Base-by-base conservation (phyloP, 1,140 invertebrate genomes). In the Drosophila aff. region DNA sequence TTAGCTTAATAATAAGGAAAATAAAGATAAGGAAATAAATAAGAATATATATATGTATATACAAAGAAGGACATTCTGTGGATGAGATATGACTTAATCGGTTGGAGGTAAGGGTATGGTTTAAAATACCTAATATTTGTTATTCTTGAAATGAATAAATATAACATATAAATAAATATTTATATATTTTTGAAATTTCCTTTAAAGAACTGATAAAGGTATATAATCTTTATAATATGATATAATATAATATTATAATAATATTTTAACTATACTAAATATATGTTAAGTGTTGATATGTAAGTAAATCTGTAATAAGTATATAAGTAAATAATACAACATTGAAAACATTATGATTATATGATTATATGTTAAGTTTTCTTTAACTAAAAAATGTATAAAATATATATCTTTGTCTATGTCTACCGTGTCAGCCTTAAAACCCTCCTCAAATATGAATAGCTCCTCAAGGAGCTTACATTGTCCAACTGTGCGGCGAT, bases 401-500 rank as follows among this genome's bases (percentile, higher is more conserved):
- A 49, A 49, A 33, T 52, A 33, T 18, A 33, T 4, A 31, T 13
- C 8, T 43, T 1, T n/a, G 1, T 28, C 8, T 33, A 13, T 4
- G 0, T 15, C 1, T n/a, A 8, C 26, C 9, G 3, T 11, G 9
- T 4, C 5, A 33, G 3, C 0, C 50, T 5, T 10, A 53, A 15
- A 15, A 36, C 7, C 7, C 7, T 16, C 4, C 0, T 2, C 11
- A 53, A 53, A 53, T 23, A 38, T n/a, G 10, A 4, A 23, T 13
- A 55, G 4, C 21, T 26, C 26, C 15, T 5, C 10, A 26, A 61
- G 10, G 3, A 11, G 10, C 21, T 31, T 3, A 28, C 23, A 46
- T 67, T 46, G 62, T 38, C 31, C 67, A 67, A 71, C 67, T 67
- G 67, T 71, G 62, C 47, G 33, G 18, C 62, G 26, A 53, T 66